Percentiles rank a stretch among this genome's conserved stretches.
Evolutionary conservation across 1,140 invertebrate genomes (phyloP).

Genomic region (Maniola jurtina): DNA sequence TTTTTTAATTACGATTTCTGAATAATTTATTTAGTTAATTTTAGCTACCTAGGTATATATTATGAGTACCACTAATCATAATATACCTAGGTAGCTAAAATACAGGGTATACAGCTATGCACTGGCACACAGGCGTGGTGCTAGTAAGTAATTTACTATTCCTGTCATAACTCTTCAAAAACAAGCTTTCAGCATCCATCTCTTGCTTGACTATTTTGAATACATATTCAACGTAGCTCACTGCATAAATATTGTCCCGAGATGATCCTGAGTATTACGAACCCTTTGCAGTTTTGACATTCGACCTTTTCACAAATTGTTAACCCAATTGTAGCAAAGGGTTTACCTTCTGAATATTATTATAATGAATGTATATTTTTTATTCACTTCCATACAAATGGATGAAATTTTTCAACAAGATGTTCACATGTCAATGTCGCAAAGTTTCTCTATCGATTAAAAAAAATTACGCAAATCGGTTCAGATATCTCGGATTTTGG

Average conservation of each 20-base stretch:
- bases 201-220: not conserved
- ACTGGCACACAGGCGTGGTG: too few species aligned
- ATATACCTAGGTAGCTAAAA: too few species aligned
- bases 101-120: too few species aligned
- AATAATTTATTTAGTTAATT: too few species aligned
- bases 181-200: not conserved
- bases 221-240: not conserved
- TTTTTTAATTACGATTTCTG: too few species aligned
- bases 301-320: conserved; percentile 30
- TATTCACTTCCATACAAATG: not conserved
- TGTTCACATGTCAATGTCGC: too few species aligned
- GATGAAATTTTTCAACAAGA: not conserved
- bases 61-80: too few species aligned
- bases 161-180: not conserved
- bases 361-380: conserved; percentile 27
- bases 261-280: not conserved
- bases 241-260: not conserved
- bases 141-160: too few species aligned
- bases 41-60: too few species aligned
- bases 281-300: conserved; percentile 25
- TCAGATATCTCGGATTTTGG: too few species aligned
- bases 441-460: too few species aligned
- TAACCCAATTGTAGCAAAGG: conserved; percentile 30
- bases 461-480: too few species aligned
- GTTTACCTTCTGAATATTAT: conserved; percentile 27